These are phyloP conservation scores for Aleadryas rufinucha DNA, from an alignment of 2,113 vertebrate species.

Conservation along the genomic window DNA sequence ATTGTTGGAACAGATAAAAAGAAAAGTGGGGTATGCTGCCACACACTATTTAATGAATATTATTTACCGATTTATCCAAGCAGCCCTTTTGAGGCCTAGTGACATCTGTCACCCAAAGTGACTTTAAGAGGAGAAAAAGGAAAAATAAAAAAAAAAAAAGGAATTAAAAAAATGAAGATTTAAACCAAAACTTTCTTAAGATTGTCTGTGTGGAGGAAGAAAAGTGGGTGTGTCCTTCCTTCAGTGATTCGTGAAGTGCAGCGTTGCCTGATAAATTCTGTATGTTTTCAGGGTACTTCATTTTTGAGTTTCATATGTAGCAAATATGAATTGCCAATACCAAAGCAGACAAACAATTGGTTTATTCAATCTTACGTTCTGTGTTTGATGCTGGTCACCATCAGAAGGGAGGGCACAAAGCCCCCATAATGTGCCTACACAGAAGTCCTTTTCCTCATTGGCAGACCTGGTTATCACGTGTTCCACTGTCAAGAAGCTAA, in stretches of 20 bases:
- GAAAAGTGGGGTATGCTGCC: neutral
- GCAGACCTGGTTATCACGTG: accelerated
- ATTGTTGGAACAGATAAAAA: conserved; percentile 21
- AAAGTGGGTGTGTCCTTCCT: neutral
- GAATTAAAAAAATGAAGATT: neutral
- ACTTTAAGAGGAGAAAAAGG: neutral
- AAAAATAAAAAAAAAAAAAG: no score
- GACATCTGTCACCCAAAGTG: conserved; percentile 44
- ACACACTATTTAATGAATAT: conserved; percentile 18
- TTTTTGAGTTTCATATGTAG: neutral
- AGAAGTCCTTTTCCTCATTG: neutral
- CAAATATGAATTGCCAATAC: neutral
- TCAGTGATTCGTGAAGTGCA: neutral
- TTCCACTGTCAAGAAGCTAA: neutral
- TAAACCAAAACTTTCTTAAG: neutral
- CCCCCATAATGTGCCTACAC: neutral
- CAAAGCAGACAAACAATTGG: neutral
- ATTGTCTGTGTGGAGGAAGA: neutral
- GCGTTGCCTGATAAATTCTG: neutral
- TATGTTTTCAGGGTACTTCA: neutral
- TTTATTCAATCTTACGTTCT: neutral
- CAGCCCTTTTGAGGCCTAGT: neutral
- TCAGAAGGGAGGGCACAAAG: neutral
- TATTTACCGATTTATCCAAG: neutral
- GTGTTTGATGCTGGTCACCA: neutral